phyloP scores from a whole-genome alignment of 2,113 vertebrate genomes.

The Trichomycterus rosablanca region DNA sequence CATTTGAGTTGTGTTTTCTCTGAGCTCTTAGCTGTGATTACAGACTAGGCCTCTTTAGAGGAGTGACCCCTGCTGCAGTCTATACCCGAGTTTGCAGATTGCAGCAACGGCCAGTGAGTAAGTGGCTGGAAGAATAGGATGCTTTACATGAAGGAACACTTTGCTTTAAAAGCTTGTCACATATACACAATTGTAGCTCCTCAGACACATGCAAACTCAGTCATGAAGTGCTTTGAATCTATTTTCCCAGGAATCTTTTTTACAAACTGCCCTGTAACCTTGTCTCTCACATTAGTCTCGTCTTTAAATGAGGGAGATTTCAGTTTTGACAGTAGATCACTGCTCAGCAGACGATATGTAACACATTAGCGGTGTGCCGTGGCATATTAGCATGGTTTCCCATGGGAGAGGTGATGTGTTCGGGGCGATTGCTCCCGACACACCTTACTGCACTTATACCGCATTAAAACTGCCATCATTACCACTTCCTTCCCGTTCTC shows the following conservation, averaged over 20 bases:
- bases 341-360: constrained; percentile 66
- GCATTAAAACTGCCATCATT: constrained; percentile 76
- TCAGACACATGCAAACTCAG: constrained; percentile 20
- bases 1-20: constrained; percentile 23
- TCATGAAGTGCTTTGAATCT: constrained; percentile 26
- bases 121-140: constrained; percentile 43
- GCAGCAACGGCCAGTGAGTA: constrained; percentile 42
- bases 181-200: constrained; percentile 31
- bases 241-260: constrained; percentile 37
- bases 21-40: constrained; percentile 44
- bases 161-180: constrained; percentile 46
- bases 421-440: constrained; percentile 72
- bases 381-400: constrained; percentile 70
- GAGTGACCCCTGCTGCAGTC: constrained; percentile 42
- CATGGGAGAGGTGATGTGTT: constrained; percentile 71
- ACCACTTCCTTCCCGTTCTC: constrained; percentile 67
- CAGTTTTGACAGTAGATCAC: constrained; percentile 70
- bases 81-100: constrained; percentile 3
- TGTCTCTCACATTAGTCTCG: constrained; percentile 56
- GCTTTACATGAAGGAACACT: constrained; percentile 49
- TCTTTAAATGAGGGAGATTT: constrained; percentile 61
- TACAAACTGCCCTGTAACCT: constrained; percentile 54
- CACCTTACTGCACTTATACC: constrained; percentile 71
- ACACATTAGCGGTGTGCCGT: constrained; percentile 64
- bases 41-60: constrained; percentile 42